Conservation (phyloP, 2,888 invertebrate species). For the Clusia tigrina region DNA sequence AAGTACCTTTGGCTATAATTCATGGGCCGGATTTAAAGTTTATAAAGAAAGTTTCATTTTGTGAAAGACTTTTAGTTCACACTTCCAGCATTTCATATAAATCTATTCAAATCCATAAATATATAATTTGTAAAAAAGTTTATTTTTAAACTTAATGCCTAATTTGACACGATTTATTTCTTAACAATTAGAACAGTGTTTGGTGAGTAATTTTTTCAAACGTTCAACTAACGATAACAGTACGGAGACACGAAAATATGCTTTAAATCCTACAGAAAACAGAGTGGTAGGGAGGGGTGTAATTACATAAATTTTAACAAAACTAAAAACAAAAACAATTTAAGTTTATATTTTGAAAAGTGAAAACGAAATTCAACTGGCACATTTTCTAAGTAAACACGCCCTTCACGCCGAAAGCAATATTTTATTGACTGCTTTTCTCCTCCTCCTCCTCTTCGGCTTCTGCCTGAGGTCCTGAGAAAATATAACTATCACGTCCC, state of each 20-base stretch:
- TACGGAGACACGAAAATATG: too few species aligned
- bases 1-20: too few species aligned
- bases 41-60: too few species aligned
- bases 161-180: slow-evolving; percentile 8
- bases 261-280: too few species aligned
- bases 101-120: too few species aligned
- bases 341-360: not conserved
- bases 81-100: too few species aligned
- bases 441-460: slow-evolving; percentile 16
- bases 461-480: slow-evolving; percentile 40
- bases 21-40: too few species aligned
- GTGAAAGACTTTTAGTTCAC: too few species aligned
- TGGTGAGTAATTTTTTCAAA: slow-evolving; percentile 1
- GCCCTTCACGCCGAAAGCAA: not conserved
- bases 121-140: too few species aligned
- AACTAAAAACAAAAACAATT: not conserved
- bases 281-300: too few species aligned
- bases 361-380: not conserved
- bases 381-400: slow-evolving; percentile 4
- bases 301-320: not conserved
- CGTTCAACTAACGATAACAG: not conserved
- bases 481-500: slow-evolving; percentile 78
- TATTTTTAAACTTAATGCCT: slow-evolving; percentile 7
- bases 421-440: not conserved
- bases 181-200: not conserved